Evolutionary conservation across 2,113 vertebrate genomes (phyloP), one percentile per base, ranked within the genome.

Genomic region (Petrocephalus microphthalmus): DNA sequence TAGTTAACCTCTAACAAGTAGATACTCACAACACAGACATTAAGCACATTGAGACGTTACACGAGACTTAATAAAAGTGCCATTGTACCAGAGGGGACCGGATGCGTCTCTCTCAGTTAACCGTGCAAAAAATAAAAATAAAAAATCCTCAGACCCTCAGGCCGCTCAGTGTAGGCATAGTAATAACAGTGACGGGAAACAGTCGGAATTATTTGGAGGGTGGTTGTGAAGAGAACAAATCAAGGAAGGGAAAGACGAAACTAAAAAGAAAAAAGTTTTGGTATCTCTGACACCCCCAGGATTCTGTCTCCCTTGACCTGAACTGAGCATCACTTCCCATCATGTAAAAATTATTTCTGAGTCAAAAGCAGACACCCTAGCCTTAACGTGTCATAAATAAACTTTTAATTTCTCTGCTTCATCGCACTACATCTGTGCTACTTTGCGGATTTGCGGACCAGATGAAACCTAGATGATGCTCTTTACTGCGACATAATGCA

Each of bases 21-120:
- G 54, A 87, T 64, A 45, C 88, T 91, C 89, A 94, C 89, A 56
- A 92, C 92, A 94, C 91, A n/a, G 78, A 93, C 91, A 93, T 87
- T 87, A 52, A 91, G 86, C 88, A 90, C 86, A 89, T 42, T 88
- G 92, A 91, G 90, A 90, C 83, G 78, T 85, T 64, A 89, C 89
- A 92, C 89, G 88, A 87, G 49, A 56, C 49, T 33, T 60, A 87
- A 90, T 91, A 74, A 89, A 87, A 25, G 83, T 87, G 89, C 91
- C 60, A 88, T 87, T 91, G 92, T 64, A 84, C 89, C 81, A 89
- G 91, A 85, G 56, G 67, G 87, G 57, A 83, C 54, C 82, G 11
- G 57, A 90, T 47, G 81, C 89, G 87, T 0, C 33, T 42, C 87
- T 74, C 88, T 85, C 60, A 67, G 78, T 47, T 47, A 86, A 86